Base-by-base conservation (phyloP, 2,797 vertebrate species). In the Amphiprion clarkii region DNA sequence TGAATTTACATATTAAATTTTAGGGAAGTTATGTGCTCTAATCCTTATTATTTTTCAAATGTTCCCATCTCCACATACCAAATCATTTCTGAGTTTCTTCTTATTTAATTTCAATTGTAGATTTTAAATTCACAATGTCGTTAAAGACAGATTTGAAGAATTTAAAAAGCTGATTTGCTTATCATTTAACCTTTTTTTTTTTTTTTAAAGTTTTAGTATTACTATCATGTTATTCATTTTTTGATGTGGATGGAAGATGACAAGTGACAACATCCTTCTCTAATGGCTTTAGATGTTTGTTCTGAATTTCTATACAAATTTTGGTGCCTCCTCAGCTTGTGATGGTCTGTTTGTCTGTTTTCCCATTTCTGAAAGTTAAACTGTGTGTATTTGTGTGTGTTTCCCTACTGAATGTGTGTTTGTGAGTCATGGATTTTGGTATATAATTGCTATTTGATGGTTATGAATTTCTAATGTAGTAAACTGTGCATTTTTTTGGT, bases 281-380 rank as follows among this genome's bases (percentile, higher is more conserved):
- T 54, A 40, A 49, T 64, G 25, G 19, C 49, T 82, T 75, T 25
- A 78, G 53, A 68, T 48, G 66, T 44, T 48, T 17, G 21, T 63
- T 81, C 68, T 66, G 13, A 60, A 68, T 71, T 72, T 86, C 65
- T 46, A 46, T 51, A 42, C 17, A 76, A 73, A 57, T 17, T 42
- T 17, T 39, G 10, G 29, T 39, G 23, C 63, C 19, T 62, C 10
- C 9, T 73, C 62, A 67, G 67, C 46, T 72, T 61, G 16, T 68
- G 74, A 58, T n/a, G 6, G 14, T 82, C n/a, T 83, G 42, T 53
- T 16, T 60, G 23, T 23, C 23, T 74, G 29, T 60, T 76, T 65
- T 67, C 46, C 27, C 21, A 21, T 70, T 65, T 71, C 48, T 74
- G 8, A 40, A 61, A 84, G 78, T 78, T 80, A 39, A 67, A 71